A percentile compares a stretch with the other conserved stretches of the same genome.
phyloP scores from a whole-genome alignment of 1,140 invertebrate species.

The Pseudomyrmex pallidus region DNA sequence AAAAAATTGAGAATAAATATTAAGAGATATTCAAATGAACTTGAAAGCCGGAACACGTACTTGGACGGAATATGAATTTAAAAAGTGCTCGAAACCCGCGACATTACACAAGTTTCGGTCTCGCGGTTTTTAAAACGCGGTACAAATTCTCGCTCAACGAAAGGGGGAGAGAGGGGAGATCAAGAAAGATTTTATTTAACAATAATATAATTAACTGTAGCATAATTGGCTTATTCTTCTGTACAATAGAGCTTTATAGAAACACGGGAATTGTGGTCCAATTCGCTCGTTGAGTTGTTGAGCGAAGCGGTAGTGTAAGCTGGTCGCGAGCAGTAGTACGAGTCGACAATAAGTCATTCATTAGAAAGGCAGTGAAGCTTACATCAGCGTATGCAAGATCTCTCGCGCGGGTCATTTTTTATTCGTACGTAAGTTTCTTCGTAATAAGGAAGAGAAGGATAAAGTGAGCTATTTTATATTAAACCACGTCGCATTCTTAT shows the following conservation, averaged over 20 bases:
- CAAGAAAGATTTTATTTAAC: too few species aligned
- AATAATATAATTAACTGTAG: background rate
- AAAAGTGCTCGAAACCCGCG: conserved; percentile 20
- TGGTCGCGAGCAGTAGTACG: background rate
- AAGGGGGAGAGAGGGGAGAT: too few species aligned
- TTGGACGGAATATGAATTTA: background rate
- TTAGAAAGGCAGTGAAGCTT: background rate
- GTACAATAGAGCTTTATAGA: background rate
- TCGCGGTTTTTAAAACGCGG: conserved; percentile 21
- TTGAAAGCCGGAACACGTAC: conserved; percentile 15
- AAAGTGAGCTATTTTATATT: conserved; percentile 7
- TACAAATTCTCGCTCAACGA: background rate
- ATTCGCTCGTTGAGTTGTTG: background rate
- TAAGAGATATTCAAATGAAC: background rate
- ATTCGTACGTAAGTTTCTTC: background rate
- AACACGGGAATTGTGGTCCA: conserved; percentile 1
- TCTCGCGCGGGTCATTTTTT: background rate
- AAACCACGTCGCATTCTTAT: conserved; percentile 2
- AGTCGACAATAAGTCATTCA: conserved; percentile 42
- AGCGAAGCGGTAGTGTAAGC: background rate
- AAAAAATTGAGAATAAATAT: conserved; percentile 11
- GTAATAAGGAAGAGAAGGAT: background rate
- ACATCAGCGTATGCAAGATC: background rate
- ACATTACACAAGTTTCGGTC: conserved; percentile 37
- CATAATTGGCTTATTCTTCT: background rate